phyloP scores from a whole-genome alignment of 1,140 invertebrate genomes.

The Drosophila obscura region DNA sequence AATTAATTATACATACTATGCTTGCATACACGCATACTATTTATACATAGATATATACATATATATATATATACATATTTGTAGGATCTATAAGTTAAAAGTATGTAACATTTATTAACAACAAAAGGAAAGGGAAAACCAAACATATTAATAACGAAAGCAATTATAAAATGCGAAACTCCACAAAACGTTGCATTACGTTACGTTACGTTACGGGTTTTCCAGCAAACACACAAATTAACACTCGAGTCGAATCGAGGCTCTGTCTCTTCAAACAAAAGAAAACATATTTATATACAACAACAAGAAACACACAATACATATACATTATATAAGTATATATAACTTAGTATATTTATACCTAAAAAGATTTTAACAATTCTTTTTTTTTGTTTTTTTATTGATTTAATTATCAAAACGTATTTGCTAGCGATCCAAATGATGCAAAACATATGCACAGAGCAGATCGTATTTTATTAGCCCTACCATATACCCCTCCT shows the following conservation, averaged over 20 bases:
- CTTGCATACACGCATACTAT: constrained; percentile 45
- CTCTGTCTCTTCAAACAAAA: constrained; percentile 44
- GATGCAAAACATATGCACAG: constrained; percentile 45
- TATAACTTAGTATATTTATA: constrained; percentile 42
- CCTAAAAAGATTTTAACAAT: constrained; percentile 35
- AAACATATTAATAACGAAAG: constrained; percentile 63
- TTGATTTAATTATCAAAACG: constrained; percentile 36
- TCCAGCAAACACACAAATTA: constrained; percentile 50
- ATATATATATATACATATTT: constrained; percentile 4
- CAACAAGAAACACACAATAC: constrained; percentile 17
- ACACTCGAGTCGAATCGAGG: constrained; percentile 27
- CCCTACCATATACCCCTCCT: constrained; percentile 2
- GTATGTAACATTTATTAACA: constrained; percentile 70
- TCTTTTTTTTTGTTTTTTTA: constrained; percentile 20
- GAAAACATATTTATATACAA: constrained; percentile 14
- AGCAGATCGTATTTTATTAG: constrained; percentile 46
- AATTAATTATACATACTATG: constrained; percentile 78
- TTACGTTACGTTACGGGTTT: constrained; percentile 30
- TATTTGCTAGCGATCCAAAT: constrained; percentile 48
- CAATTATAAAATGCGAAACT: constrained; percentile 72
- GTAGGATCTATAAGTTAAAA: constrained; percentile 61
- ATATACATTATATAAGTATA: neutral
- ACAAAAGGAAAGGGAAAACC: constrained; percentile 8
- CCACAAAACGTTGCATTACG: constrained; percentile 58
- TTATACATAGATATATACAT: constrained; percentile 42